These are phyloP conservation scores for Drosophila peninsularis DNA, from an alignment of 2,888 invertebrate species.

Conservation along the genomic window DNA sequence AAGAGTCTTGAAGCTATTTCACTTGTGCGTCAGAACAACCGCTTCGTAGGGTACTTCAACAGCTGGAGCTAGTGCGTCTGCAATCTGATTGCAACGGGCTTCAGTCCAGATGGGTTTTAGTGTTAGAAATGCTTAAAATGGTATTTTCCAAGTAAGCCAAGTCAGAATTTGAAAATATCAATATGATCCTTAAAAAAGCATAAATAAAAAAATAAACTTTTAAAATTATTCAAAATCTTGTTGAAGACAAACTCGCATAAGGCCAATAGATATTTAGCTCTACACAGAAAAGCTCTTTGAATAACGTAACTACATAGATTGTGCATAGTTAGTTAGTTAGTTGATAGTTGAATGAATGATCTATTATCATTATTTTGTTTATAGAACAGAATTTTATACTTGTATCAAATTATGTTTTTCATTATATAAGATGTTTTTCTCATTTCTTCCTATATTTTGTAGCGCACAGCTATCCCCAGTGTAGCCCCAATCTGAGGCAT, in stretches of 20 bases:
- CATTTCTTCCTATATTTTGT: slow-evolving; percentile 34
- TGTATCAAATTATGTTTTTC: not conserved
- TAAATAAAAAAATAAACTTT: not conserved
- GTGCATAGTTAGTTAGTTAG: not conserved
- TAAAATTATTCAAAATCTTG: not conserved
- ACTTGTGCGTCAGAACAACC: slow-evolving; percentile 39
- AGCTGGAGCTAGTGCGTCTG: slow-evolving; percentile 17
- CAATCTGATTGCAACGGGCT: not conserved
- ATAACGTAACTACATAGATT: not conserved
- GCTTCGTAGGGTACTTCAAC: slow-evolving; percentile 26
- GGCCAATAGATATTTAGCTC: not conserved
- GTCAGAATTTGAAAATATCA: no score
- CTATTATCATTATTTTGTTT: not conserved
- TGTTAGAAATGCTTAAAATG: not conserved
- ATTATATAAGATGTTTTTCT: slow-evolving; percentile 20
- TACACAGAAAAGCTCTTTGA: not conserved
- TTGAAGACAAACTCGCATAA: not conserved
- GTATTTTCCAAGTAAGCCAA: not conserved
- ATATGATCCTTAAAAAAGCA: not conserved
- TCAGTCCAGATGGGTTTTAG: no score
- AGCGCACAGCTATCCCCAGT: slow-evolving; percentile 52
- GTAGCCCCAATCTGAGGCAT: slow-evolving; percentile 61
- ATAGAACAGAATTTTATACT: not conserved
- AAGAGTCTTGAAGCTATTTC: slow-evolving; percentile 50
- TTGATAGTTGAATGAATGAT: not conserved